Base-by-base conservation (phyloP, 1,140 invertebrate species). In the Bombus pascuorum region DNA sequence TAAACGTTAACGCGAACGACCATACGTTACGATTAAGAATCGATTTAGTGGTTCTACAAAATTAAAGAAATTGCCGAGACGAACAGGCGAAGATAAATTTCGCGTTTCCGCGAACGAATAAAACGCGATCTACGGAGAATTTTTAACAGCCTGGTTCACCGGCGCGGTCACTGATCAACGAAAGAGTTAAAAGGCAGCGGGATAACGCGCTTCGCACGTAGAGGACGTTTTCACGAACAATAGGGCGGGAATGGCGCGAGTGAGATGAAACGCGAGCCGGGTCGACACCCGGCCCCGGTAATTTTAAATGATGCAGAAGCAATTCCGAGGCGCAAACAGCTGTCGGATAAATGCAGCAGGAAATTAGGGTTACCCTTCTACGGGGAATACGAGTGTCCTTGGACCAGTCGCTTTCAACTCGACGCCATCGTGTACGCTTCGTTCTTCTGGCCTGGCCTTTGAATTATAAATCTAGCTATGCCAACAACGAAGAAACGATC, bases 291-390 rank as follows among this genome's bases (percentile, higher is more conserved):
- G 77, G 65, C 59, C 13, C n/a, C n/a, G n/a, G 73, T 87, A 90
- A 91, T 91, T 91, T 81, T 91, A 90, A 89, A 92, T 92, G 77
- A 91, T 91, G 91, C 90, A 92, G 84, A 89, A 79, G 89, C 90
- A 91, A 92, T 92, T 85, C 80, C 82, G 34, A 53, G 57, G 73
- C 70, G 81, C 87, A 89, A 92, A 90, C 87, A 91, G 87, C 87
- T 87, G 77, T 83, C 83, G 88, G 73, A 32, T 83, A 87, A 83
- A 79, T 81, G 71, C 73, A 73, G 34, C 74, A 70, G 80, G 87
- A 87, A 90, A 88, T 90, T 91, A 88, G 82, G 88, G 79, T 78
- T 78, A 70, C 47, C 42, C 65, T 39, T 42, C 37, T 42, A 39
- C 44, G 47, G 28, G 13, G 25, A 66, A 28, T 10, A 28, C n/a